A percentile compares a stretch with the other conserved stretches of the same genome.
These are phyloP conservation scores for Gobiocypris rarus DNA, from an alignment of 2,113 vertebrate genomes.

Conservation along the genomic window DNA sequence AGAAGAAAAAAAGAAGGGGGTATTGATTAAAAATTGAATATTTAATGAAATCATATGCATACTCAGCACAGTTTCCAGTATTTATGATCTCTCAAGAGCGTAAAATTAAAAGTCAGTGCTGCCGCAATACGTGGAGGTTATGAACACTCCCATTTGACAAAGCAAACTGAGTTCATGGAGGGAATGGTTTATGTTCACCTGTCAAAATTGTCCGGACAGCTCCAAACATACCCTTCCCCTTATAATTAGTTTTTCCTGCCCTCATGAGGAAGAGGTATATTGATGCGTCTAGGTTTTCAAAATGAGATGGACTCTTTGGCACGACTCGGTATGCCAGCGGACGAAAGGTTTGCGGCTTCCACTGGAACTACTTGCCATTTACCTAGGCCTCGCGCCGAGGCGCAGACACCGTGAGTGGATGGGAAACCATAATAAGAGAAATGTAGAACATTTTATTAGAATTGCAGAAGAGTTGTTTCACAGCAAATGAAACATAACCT, in stretches of 20 bases:
- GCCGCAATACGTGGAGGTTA: neutral
- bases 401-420: neutral
- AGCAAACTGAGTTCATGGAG: slow-evolving; percentile 18
- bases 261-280: slow-evolving; percentile 26
- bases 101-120: neutral
- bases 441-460: slow-evolving; percentile 56
- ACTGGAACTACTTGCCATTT: slow-evolving; percentile 5
- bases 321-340: neutral
- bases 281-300: slow-evolving; percentile 29
- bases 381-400: slow-evolving; percentile 8
- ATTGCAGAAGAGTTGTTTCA: slow-evolving; percentile 51
- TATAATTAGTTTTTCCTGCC: slow-evolving; percentile 25
- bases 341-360: slow-evolving; percentile 18
- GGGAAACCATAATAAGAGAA: slow-evolving; percentile 22
- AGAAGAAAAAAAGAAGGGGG: too few relatives aligned
- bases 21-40: too few relatives aligned
- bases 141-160: slow-evolving; percentile 26
- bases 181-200: slow-evolving; percentile 29
- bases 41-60: neutral
- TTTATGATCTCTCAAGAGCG: neutral
- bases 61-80: neutral
- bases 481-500: slow-evolving; percentile 64
- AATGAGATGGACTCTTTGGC: slow-evolving; percentile 33
- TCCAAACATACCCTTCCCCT: slow-evolving; percentile 26
- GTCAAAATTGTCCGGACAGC: slow-evolving; percentile 33